Evolutionary conservation across 1,140 invertebrate genomes (phyloP), one percentile per base, ranked within the genome.

Genomic region (Bombus fervidus): DNA sequence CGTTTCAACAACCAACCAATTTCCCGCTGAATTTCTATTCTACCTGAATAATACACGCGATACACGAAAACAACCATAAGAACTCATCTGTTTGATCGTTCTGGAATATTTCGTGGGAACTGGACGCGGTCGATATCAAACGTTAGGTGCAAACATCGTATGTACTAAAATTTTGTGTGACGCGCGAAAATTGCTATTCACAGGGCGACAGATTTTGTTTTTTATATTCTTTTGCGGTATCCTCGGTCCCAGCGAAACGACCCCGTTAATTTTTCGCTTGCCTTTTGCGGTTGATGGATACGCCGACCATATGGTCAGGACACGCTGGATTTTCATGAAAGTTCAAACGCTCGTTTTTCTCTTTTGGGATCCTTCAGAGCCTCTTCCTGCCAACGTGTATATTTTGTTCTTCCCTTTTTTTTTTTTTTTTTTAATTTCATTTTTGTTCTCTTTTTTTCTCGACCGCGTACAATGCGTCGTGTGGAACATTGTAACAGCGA

Each of bases 311-410:
- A 59, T 80, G 76, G 47, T 31, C 47, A 37, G 47, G 66, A 84
- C 83, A 84, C 53, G 76, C 37, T 72, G 83, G 66, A 71, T 79
- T 84, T 84, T 84, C 66, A 84, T 84, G 76, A 72, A 71, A 71
- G 66, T 84, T 84, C 83, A 84, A 79, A 84, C 62, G 83, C 75
- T 64, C 72, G 57, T 75, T 82, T 75, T 37, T 82, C 53, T 47
- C 81, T 62, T 37, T 64, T 68, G 31, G 68, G 39, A 82, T 73
- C 74, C 31, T 78, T 68, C 62, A 78, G 28, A 64, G 81, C 64
- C 57, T 68, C 81, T 83, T 73, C 41, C 74, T 66, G 75, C 66
- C 53, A 18, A 37, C 31, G 34, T 62, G 28, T 28, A 39, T 71
- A 57, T 39, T 71, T 57, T 39, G 22, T 37, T 68, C n/a, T 9